Conservation (phyloP, 1,140 invertebrate genomes). For the Ceratitis capitata region DNA sequence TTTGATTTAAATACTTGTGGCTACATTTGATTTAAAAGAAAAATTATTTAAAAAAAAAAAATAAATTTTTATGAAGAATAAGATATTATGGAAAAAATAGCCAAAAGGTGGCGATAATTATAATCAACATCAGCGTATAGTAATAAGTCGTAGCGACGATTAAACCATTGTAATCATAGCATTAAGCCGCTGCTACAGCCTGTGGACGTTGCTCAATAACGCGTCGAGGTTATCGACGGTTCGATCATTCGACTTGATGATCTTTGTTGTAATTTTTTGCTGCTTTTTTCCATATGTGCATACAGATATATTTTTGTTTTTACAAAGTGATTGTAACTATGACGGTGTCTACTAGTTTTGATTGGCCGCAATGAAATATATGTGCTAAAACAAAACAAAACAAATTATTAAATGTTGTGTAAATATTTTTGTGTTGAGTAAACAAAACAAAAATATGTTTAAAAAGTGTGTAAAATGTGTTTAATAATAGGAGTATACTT, state of each 20-base stretch:
- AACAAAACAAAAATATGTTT: neutral
- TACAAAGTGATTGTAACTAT: neutral
- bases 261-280: neutral
- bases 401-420: neutral
- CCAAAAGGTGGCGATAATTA: constrained; percentile 14
- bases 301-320: neutral
- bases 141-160: neutral
- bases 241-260: constrained; percentile 38
- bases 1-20: neutral
- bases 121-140: no score
- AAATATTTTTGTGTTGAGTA: neutral
- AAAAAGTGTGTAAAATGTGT: neutral
- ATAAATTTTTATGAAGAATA: neutral
- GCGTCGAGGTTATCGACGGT: constrained; percentile 41
- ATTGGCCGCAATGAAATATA: neutral
- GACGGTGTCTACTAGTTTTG: neutral
- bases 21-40: no score
- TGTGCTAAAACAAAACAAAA: constrained; percentile 13
- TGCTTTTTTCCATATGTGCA: neutral
- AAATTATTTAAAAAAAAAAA: no score
- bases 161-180: constrained; percentile 11
- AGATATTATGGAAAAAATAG: neutral
- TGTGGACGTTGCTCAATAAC: constrained; percentile 42
- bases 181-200: neutral
- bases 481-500: neutral